Percentiles rank a stretch among this genome's conserved stretches.
These are phyloP conservation scores for Ammodytes marinus DNA, from an alignment of 2,113 vertebrate species.

Conservation along the genomic window DNA sequence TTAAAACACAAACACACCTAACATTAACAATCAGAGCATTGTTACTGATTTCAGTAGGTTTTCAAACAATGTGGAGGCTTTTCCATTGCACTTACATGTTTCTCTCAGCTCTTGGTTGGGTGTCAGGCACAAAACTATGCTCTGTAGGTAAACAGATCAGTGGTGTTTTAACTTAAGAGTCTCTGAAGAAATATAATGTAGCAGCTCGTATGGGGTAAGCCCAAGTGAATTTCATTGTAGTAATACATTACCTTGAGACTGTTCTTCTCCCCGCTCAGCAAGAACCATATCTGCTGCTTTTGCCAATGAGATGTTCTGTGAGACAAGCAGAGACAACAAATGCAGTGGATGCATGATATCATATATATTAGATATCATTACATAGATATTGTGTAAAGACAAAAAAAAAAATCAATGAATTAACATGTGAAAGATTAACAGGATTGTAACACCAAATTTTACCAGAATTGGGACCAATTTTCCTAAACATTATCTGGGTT, in stretches of 20 bases:
- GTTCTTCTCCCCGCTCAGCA: conserved; percentile 45
- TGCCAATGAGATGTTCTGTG: conserved; percentile 71
- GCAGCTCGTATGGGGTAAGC: not conserved
- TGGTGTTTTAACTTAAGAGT: not conserved
- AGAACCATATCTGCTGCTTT: conserved; percentile 61
- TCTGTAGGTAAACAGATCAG: conserved; percentile 78
- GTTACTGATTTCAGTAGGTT: not conserved
- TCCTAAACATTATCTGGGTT: not conserved
- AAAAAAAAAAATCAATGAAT: too few species aligned
- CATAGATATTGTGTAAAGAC: too few species aligned
- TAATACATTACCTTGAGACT: conserved; percentile 69
- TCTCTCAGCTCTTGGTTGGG: conserved; percentile 79
- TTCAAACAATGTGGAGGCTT: conserved; percentile 1
- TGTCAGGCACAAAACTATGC: conserved; percentile 84
- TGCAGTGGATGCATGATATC: not conserved
- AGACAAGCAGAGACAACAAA: conserved; percentile 10
- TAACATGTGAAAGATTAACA: too few species aligned
- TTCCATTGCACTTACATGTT: conserved; percentile 84
- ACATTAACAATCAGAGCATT: not conserved
- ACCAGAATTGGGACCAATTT: not conserved
- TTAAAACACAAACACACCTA: not conserved
- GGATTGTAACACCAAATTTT: too few species aligned
- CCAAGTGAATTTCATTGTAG: conserved; percentile 1
- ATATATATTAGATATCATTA: not conserved
- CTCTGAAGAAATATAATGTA: not conserved